Base-by-base conservation (phyloP, 2,797 vertebrate species). In the Hoplostethus atlanticus region DNA sequence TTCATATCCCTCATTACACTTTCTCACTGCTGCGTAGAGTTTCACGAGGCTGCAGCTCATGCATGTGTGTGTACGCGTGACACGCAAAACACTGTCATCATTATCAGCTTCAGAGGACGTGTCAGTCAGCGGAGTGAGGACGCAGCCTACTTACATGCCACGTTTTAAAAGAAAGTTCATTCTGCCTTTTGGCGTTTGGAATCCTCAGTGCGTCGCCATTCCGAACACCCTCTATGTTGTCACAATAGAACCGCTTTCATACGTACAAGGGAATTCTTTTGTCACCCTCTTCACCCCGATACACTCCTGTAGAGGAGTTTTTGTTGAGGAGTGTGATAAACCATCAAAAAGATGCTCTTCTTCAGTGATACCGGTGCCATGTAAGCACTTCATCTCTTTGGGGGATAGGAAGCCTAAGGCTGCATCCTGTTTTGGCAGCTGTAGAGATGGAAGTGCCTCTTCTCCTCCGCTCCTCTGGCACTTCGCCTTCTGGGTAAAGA, bases 401-500 rank as follows among this genome's bases (percentile, higher is more conserved):
- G 82, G 84, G 82, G 68, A 76, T 84, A 76, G 71, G 58, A 71
- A 80, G 82, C 84, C 77, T 73, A 62, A 61, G 81, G 81, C 79
- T 75, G 85, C 82, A 68, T 87, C 68, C 71, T 83, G 60, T 87
- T 88, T 83, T 89, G 89, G 87, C 85, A 90, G 87, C 84, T 90
- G 86, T 84, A 87, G 86, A 84, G 85, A 88, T 84, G 79, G 83
- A 84, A 86, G 64, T 71, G 73, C 56, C 78, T 85, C 76, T 62
- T 73, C 81, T 80, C 25, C 53, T 31, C 21, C 12, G 13, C 66
- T 89, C 76, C 70, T 85, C 66, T 90, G 88, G 87, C 87, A 87
- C 71, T 81, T 84, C 76, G 85, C 91, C 90, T 91, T 89, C 87
- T 92, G 87, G 86, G 90, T 85, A 64, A 74, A 84, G 76, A 84